A percentile compares a stretch with the other conserved stretches of the same genome.
phyloP scores from a whole-genome alignment of 2,888 invertebrate species.

The Syrista parreyssii region DNA sequence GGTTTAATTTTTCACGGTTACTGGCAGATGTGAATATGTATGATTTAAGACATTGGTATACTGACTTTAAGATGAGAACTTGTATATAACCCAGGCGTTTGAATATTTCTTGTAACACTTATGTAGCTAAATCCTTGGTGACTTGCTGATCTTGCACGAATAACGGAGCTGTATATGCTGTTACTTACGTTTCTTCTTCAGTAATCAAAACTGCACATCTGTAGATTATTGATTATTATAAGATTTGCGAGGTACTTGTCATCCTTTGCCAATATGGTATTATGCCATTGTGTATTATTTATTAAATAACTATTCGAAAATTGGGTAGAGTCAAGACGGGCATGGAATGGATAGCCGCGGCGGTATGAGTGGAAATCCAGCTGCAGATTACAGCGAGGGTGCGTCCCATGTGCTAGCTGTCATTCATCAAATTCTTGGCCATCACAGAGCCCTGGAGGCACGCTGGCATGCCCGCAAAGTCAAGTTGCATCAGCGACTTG shows the following conservation, averaged over 20 bases:
- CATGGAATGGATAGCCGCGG: constrained; percentile 70
- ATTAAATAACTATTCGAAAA: background rate
- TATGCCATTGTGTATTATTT: background rate
- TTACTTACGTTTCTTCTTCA: background rate
- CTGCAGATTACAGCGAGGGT: constrained; percentile 96
- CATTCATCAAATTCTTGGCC: constrained; percentile 95
- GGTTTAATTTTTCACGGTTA: background rate
- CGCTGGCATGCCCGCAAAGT: constrained; percentile 96
- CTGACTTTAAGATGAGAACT: background rate
- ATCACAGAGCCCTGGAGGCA: constrained; percentile 93
- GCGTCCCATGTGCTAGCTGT: constrained; percentile 96
- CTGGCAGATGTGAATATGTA: background rate
- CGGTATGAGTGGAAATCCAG: constrained; percentile 83
- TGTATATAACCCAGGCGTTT: background rate
- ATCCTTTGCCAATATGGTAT: background rate
- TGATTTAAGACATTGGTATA: background rate
- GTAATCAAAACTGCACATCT: background rate
- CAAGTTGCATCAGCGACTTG: constrained; percentile 93
- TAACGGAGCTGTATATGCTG: background rate
- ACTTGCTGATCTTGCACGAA: background rate
- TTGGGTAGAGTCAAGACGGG: constrained; percentile 58
- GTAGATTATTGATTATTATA: background rate
- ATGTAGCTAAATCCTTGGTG: background rate
- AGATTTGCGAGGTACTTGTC: background rate
- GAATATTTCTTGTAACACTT: background rate